These are phyloP conservation scores for Allobates femoralis DNA, from an alignment of 2,797 vertebrate genomes.

Conservation along the genomic window DNA sequence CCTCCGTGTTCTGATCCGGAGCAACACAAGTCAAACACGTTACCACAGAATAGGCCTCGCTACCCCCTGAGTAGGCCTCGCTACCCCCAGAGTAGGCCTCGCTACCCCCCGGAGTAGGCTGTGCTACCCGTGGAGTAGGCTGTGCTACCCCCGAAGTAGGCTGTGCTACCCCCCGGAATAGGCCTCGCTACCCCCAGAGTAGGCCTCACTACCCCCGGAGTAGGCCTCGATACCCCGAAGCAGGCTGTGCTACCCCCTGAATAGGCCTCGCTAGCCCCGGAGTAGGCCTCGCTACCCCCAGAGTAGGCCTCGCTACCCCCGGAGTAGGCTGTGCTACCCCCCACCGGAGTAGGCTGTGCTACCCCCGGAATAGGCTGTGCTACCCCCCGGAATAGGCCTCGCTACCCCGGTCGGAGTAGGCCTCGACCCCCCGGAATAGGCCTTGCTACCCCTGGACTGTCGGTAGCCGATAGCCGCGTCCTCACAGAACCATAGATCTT, in stretches of 20 bases:
- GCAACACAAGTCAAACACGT: conserved; percentile 42
- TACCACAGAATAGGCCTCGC: conserved; percentile 14
- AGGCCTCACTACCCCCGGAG: too few species aligned
- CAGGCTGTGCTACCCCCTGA: too few species aligned
- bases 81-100: conserved; percentile 4
- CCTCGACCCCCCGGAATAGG: conserved; percentile 9
- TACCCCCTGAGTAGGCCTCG: conserved; percentile 2
- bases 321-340: conserved; percentile 6
- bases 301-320: too few species aligned
- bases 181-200: conserved; percentile 3
- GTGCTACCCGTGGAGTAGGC: too few species aligned
- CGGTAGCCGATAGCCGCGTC: conserved; percentile 4
- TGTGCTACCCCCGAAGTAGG: not conserved
- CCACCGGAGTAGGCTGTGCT: too few species aligned
- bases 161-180: conserved; percentile 8
- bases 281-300: conserved; percentile 5
- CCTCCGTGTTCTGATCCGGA: conserved; percentile 23
- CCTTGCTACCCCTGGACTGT: not conserved
- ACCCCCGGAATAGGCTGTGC: not conserved
- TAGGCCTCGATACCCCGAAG: conserved; percentile 10
- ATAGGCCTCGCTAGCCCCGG: conserved; percentile 5
- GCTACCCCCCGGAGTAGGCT: too few species aligned
- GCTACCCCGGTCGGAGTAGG: too few species aligned
- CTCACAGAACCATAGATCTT: conserved; percentile 27
- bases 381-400: conserved; percentile 14